A percentile compares a stretch with the other conserved stretches of the same genome.
Conservation (phyloP, 2,113 vertebrate genomes). For the Bagarius yarrelli region DNA sequence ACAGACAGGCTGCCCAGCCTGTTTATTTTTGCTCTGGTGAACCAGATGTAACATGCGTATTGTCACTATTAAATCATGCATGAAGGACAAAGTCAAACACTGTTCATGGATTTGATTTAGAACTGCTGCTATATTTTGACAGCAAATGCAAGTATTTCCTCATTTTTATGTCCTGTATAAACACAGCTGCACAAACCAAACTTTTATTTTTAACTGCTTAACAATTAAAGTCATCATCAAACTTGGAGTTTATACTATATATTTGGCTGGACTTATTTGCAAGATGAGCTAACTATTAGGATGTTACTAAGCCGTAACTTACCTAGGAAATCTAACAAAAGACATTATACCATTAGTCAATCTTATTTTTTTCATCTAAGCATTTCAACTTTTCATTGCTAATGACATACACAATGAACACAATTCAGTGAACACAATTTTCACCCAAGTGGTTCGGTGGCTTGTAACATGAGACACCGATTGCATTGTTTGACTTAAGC, state of each 20-base stretch:
- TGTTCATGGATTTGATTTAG: not conserved
- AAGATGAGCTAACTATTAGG: not conserved
- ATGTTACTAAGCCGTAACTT: too few relatives aligned
- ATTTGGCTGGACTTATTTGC: not conserved
- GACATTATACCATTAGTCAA: not conserved
- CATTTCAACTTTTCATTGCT: not conserved
- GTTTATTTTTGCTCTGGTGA: constrained; percentile 28
- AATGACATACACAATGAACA: not conserved
- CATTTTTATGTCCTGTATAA: not conserved
- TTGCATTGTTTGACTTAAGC: constrained; percentile 22
- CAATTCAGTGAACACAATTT: not conserved
- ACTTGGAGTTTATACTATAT: not conserved
- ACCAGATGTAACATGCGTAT: constrained; percentile 24
- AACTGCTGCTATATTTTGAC: not conserved
- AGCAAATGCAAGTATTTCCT: not conserved
- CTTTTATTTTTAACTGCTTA: not conserved
- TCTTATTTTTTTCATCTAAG: too few relatives aligned
- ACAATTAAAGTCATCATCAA: not conserved
- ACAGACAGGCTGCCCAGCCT: not conserved
- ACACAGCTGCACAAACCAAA: not conserved
- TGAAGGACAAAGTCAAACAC: not conserved
- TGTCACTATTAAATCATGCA: not conserved
- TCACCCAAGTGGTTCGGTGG: not conserved
- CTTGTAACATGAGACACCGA: not conserved
- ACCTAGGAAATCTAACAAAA: too few relatives aligned